Base-by-base conservation (phyloP, 53 echinoderm and acorn worm species). In the Astropecten irregularis region DNA sequence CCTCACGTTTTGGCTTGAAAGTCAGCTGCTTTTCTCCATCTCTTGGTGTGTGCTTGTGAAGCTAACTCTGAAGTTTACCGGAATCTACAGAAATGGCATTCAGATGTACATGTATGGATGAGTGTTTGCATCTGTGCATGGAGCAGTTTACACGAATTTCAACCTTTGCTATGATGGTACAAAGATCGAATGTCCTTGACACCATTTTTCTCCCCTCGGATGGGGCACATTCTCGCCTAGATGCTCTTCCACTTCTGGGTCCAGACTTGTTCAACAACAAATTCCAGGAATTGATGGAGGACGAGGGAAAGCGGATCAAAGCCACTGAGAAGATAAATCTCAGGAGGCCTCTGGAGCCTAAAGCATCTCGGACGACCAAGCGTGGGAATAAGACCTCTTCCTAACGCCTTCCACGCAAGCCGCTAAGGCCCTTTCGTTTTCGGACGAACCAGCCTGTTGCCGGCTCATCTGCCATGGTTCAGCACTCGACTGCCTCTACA, bases 281-380 rank as follows among this genome's bases (percentile, higher is more conserved):
- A 30, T 68, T 68, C 69, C 49, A 48, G 44, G 69, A 69, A 23
- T 11, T 47, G 3, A 47, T 69, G 69, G 44, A 42, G 46, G 69
- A 23, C 10, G 69, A 44, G 38, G 69, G 28, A 3, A 69, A 46
- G 29, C 28, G 49, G 14, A 69, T 69, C 11, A 11, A 68, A 20
- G 46, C 68, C 5, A 40, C 21, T 2, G 40, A 68, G 7, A 68
- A 40, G 46, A 68, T 25, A 40, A 46, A 10, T 27, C 26, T 68
- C 28, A 8, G 68, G 8, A 61, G 27, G 61, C n/a, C n/a, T 32
- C 34, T 16, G 11, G 46, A 48, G 27, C 16, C 22, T 40, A 68
- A 25, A 21, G 5, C 44, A 29, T 1, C 42, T 26, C 68, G 19
- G 29, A 25, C 47, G 5, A 61, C 15, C 9, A 61, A 33, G 1